Base-by-base conservation (phyloP, 1,140 invertebrate species). In the Drosophila sp. region DNA sequence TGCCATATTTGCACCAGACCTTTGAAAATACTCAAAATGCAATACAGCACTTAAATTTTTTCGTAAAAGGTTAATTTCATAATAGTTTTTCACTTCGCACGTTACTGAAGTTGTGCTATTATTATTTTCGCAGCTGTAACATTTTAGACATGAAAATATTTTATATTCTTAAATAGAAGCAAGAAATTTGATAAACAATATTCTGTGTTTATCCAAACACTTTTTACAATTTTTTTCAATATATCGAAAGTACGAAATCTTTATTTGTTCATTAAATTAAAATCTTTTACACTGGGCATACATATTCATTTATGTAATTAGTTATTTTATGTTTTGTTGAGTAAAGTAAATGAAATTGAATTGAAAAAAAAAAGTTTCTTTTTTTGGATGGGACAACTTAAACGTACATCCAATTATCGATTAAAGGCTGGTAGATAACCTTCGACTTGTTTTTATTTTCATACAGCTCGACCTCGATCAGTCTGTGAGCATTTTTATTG, bases 381-480 rank as follows among this genome's bases (percentile, higher is more conserved):
- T 2, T 47, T 50, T 3, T 27, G 44, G 40, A 23, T 35, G 57
- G 1, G 1, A n/a, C 25, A 33, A 50, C 3, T 47, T 55, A 38
- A 55, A 44, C 23, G 25, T 69, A 65, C 70, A 81, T 81, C 25
- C 55, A 58, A 17, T 41, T 69, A 11, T 86, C 74, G 38, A 75
- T 79, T 1, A 85, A 54, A 0, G 74, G 57, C 27, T 86, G 54
- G 35, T 85, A 85, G 0, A 79, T 17, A 0, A 71, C 40, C 6
- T 79, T 66, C 8, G 29, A 38, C 11, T 60, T 50, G 2, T 35
- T 3, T 8, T 25, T 56, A 47, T 66, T 32, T 62, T 79, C 75
- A 54, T 33, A 86, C 0, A 86, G 47, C 2, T 87, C 71, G 7
- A 86, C 72, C 25, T 87, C 79, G 57, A 87, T 38, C 1, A 76